Evolutionary conservation across 2,113 vertebrate genomes (phyloP), one percentile per base, ranked within the genome.

Genomic region (Scalopus aquaticus): DNA sequence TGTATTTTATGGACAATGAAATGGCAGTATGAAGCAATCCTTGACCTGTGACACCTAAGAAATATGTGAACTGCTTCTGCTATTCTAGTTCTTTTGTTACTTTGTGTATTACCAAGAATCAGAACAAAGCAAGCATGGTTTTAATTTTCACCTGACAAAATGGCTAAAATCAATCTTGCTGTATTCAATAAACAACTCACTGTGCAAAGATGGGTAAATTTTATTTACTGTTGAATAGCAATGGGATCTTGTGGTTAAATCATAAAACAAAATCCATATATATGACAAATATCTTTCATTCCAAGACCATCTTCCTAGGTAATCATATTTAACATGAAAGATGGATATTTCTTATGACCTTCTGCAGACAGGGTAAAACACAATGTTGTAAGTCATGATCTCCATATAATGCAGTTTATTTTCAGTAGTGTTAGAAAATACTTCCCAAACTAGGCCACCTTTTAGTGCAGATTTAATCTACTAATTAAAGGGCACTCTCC

Each of bases 81-180:
- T 94, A 42, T 74, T 82, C 4, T 46, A 20, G 2, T 73, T 76
- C 28, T 42, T 84, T 74, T 92, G 39, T 95, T 92, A 70, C 9
- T 82, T 78, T 95, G n/a, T 44, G 16, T 70, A 26, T 88, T 81
- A 32, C 5, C 64, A 90, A 88, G 78, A n/a, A 26, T 2, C 72
- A 65, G 64, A 82, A 95, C 22, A 93, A 88, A 93, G 32, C 9
- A 86, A 82, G 35, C 26, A 46, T 69, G 28, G 51, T 91, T 93
- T 96, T 91, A 88, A 96, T 95, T 95, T 97, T 96, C 89, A 89
- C 83, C 58, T 97, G 78, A 83, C 93, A 74, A 89, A 81, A 89
- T 5, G 2, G 58, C 82, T 88, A 78, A 92, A 96, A 91, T 96
- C 74, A 86, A 51, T 96, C 67, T 96, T 94, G 22, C n/a, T 94